Evolutionary conservation across 2,888 invertebrate species (phyloP).

Genomic region (Megastigmus dorsalis): DNA sequence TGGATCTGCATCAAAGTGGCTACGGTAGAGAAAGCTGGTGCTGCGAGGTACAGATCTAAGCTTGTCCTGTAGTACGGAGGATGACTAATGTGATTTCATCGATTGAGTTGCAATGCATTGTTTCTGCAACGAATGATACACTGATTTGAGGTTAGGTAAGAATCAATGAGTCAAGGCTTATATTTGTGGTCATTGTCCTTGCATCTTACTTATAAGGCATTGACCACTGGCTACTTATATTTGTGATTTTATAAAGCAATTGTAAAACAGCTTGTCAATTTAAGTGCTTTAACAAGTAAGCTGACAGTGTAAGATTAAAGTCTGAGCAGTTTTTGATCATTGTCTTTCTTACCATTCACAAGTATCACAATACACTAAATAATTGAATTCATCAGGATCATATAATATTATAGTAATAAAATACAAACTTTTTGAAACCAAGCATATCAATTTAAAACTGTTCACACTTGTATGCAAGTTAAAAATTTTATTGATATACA

Average conservation of each 20-base stretch:
- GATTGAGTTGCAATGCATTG: slow-evolving; percentile 4
- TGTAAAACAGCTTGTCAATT: not conserved
- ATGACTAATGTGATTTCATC: slow-evolving; percentile 5
- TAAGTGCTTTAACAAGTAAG: not conserved
- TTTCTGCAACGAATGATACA: slow-evolving; percentile 7
- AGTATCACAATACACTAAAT: too few species aligned
- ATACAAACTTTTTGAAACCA: too few species aligned
- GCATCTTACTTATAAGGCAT: slow-evolving; percentile 12
- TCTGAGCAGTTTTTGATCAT: too few species aligned
- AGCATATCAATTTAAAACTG: too few species aligned
- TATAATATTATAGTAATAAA: too few species aligned
- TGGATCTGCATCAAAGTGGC: not conserved
- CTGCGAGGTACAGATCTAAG: not conserved
- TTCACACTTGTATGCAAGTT: too few species aligned
- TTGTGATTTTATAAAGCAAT: not conserved
- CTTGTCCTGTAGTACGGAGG: not conserved
- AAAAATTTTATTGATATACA: too few species aligned
- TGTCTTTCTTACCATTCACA: too few species aligned
- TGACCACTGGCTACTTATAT: not conserved
- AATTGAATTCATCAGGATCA: too few species aligned
- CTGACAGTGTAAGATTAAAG: too few species aligned
- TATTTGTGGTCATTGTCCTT: slow-evolving; percentile 18
- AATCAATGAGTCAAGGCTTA: slow-evolving; percentile 41
- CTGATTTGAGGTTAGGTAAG: slow-evolving; percentile 54
- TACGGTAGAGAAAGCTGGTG: not conserved